A percentile compares a stretch with the other conserved stretches of the same genome.
Conservation (phyloP, 2,113 vertebrate genomes). For the Calidris pugnax region DNA sequence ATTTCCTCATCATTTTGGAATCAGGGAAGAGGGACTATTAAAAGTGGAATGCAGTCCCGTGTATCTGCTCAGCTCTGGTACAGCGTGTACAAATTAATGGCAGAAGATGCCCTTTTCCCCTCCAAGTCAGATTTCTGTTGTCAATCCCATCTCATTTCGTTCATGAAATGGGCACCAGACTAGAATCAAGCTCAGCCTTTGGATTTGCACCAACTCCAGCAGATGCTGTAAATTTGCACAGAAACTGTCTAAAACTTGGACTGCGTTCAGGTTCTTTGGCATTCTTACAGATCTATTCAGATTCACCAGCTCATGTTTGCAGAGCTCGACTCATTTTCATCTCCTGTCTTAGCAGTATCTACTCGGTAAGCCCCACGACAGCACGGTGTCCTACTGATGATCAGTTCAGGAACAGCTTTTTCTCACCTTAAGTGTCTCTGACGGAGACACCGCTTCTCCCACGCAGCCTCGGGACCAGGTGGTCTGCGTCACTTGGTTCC, state of each 20-base stretch:
- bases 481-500: conserved; percentile 29
- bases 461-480: not conserved
- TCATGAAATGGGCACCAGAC: conserved; percentile 5
- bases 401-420: not conserved
- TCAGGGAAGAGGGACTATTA: not conserved
- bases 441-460: not conserved
- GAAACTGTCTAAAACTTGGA: conserved; percentile 31
- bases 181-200: not conserved
- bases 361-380: not conserved
- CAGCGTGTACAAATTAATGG: not conserved
- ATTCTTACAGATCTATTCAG: not conserved
- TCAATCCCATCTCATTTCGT: not conserved
- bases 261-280: not conserved
- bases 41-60: not conserved
- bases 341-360: not conserved
- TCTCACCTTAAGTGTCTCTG: not conserved
- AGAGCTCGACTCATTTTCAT: not conserved
- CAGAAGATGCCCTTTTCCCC: not conserved
- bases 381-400: not conserved
- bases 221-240: conserved; percentile 51
- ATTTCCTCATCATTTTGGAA: not conserved
- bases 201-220: not conserved
- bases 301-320: not conserved
- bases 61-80: not conserved
- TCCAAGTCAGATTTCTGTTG: conserved; percentile 25